These are phyloP conservation scores for Drosophila prostipennis DNA, from an alignment of 2,888 invertebrate genomes.

Conservation along the genomic window DNA sequence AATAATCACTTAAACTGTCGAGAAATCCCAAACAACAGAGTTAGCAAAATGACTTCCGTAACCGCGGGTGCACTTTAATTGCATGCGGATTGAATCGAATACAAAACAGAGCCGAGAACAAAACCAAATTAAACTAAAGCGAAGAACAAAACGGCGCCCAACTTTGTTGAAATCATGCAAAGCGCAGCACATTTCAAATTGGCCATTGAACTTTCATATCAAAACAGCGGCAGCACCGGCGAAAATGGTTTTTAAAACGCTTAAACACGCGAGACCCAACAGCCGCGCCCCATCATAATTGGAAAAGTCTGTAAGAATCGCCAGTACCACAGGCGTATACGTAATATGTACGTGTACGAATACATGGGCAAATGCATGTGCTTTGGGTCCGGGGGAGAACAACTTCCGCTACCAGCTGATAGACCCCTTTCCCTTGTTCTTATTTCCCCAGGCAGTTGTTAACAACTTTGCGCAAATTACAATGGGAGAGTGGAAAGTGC, in stretches of 20 bases:
- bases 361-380: background rate
- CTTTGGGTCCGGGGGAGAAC: conserved; percentile 8
- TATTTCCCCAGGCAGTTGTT: conserved; percentile 36
- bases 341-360: background rate
- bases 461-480: conserved; percentile 51
- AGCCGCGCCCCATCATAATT: conserved; percentile 54
- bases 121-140: conserved; percentile 18
- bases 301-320: conserved; percentile 41
- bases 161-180: conserved; percentile 37
- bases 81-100: conserved; percentile 29
- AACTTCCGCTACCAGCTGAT: conserved; percentile 43
- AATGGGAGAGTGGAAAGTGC: conserved; percentile 41
- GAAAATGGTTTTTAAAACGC: conserved; percentile 58
- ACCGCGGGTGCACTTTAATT: conserved; percentile 33
- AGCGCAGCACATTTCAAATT: conserved; percentile 57
- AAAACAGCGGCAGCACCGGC: conserved; percentile 40
- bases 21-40: background rate
- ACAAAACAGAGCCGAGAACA: conserved; percentile 8
- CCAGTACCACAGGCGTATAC: conserved; percentile 11
- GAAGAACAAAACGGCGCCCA: conserved; percentile 54
- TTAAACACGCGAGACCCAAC: conserved; percentile 62
- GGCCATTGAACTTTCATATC: conserved; percentile 74
- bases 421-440: conserved; percentile 21
- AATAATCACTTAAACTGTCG: conserved; percentile 17
- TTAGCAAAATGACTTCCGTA: conserved; percentile 12